Evolutionary conservation across 2,797 vertebrate genomes (phyloP).

Genomic region (Molossus alvarezi): DNA sequence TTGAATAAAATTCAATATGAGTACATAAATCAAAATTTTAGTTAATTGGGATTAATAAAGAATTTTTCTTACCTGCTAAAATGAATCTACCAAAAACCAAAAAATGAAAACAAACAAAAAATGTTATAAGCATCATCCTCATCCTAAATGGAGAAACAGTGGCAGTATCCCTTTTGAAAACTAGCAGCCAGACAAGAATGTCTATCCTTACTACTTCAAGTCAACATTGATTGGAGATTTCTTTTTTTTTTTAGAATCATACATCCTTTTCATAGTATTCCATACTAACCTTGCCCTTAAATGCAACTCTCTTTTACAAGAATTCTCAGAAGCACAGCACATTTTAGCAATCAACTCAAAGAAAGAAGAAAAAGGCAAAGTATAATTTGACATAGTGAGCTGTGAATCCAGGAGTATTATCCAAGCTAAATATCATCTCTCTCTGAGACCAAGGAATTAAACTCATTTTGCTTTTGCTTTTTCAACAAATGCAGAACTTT

Average conservation of each 20-base stretch:
- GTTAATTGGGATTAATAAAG: not conserved
- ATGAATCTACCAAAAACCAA: not conserved
- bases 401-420: conserved; percentile 73
- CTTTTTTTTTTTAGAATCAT: not conserved
- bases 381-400: conserved; percentile 68
- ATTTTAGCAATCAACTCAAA: conserved; percentile 61
- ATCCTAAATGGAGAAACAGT: not conserved
- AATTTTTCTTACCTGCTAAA: not conserved
- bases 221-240: not conserved
- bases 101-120: not conserved
- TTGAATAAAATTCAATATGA: conserved; percentile 36
- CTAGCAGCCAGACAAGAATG: not conserved
- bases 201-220: not conserved
- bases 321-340: not conserved
- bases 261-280: not conserved
- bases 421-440: conserved; percentile 60
- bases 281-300: not conserved
- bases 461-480: conserved; percentile 76
- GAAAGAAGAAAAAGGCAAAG: conserved; percentile 17
- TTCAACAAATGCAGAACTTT: conserved; percentile 70
- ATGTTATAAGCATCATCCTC: not conserved
- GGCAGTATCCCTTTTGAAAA: conserved; percentile 4
- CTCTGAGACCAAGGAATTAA: conserved; percentile 72
- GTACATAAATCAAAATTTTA: not conserved
- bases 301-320: conserved; percentile 44